Conservation (phyloP, 2,797 vertebrate species). For the Liasis olivaceus region DNA sequence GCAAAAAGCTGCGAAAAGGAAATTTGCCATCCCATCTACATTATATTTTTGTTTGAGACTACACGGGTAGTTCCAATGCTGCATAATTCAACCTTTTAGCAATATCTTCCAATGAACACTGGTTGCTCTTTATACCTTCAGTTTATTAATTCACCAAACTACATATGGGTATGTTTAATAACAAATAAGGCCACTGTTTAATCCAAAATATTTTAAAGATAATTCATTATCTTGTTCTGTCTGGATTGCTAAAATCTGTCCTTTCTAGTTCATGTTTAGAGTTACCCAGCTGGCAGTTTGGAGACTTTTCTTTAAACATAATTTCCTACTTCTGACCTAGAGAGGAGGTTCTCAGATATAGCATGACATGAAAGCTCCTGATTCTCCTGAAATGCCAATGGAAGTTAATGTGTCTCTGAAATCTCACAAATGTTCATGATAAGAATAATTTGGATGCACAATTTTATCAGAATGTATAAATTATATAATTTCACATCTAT, state of each 20-base stretch:
- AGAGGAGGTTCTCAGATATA: background rate
- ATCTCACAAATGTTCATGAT: background rate
- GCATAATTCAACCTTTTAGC: slow-evolving; percentile 35
- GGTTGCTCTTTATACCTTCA: slow-evolving; percentile 28
- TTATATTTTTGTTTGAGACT: slow-evolving; percentile 44
- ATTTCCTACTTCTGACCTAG: background rate
- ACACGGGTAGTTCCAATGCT: slow-evolving; percentile 35
- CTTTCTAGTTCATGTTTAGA: background rate
- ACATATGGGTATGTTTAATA: background rate
- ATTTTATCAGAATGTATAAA: background rate
- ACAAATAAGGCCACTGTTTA: slow-evolving; percentile 23
- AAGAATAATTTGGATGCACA: background rate
- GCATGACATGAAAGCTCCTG: background rate
- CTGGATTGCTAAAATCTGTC: background rate
- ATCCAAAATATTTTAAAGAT: slow-evolving; percentile 52
- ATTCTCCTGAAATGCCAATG: background rate
- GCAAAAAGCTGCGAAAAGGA: slow-evolving; percentile 33
- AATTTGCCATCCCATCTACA: slow-evolving; percentile 42
- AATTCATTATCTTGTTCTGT: slow-evolving; percentile 41
- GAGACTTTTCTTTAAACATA: background rate
- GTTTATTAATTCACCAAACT: slow-evolving; percentile 40
- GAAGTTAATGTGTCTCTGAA: background rate
- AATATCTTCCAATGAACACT: slow-evolving; percentile 45
- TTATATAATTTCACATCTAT: background rate
- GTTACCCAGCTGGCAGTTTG: background rate